Base-by-base conservation (phyloP, 2,888 invertebrate genomes). In the Oligia fasciuncula region DNA sequence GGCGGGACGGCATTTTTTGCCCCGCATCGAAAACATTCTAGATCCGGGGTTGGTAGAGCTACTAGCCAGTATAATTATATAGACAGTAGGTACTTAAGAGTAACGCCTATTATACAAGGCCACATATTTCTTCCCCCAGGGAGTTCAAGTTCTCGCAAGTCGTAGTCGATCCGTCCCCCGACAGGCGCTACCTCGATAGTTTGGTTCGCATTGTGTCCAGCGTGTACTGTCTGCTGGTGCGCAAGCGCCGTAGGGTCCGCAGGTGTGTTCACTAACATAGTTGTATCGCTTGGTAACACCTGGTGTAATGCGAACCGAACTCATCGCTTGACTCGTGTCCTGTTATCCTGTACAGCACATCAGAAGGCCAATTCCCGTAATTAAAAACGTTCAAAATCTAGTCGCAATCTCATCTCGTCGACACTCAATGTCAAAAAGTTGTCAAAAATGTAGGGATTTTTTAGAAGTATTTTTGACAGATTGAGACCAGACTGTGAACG, bases 111-210 rank as follows among this genome's bases (percentile, higher is more conserved):
- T 87, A 73, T 87, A 84, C 49, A 57, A 76, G 74, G 88, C 73
- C 67, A 80, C 88, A 63, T 76, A 73, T 92, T 93, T 92, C 86
- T 87, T 91, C 93, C 93, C 91, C 86, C 95, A 96, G 95, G 93
- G 87, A 90, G 85, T 95, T 93, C 96, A 95, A 95, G 94, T 95
- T 95, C 93, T 88, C 92, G 76, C 96, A 96, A 92, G 91, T 96
- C 88, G 92, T 94, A 91, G 93, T 96, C 87, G 93, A 91, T 84
- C 84, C 88, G 75, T 68, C 90, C 80, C 83, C 87, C 86, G 81
- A 87, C 87, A 86, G 88, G 75, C 90, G 88, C 83, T 91, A 90
- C 91, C 86, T 93, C 84, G 92, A 92, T 91, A 94, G 94, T 94
- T 94, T 96, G 94, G 93, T 95, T 94, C 95, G 95, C 94, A 94